phyloP scores from a whole-genome alignment of 2,797 vertebrate species.

The Takifugu ocellatus region DNA sequence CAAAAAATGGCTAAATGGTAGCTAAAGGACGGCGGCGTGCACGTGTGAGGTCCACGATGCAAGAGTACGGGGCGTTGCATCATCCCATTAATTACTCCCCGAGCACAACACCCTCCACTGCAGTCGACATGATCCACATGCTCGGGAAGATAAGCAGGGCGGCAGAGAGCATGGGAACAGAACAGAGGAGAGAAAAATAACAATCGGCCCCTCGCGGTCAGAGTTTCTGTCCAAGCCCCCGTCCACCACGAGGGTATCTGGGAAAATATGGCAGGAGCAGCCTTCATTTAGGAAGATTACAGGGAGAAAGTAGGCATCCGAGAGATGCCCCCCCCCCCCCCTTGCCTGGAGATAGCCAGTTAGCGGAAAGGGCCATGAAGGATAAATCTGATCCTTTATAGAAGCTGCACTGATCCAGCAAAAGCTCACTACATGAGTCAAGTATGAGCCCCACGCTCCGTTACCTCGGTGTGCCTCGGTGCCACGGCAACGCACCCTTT shows the following conservation, averaged over 20 bases:
- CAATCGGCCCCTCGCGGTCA: conserved; percentile 24
- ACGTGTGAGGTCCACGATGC: conserved; percentile 32
- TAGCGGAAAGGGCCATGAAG: conserved; percentile 56
- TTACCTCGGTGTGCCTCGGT: conserved; percentile 36
- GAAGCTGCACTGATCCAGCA: conserved; percentile 70
- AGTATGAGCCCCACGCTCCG: conserved; percentile 50
- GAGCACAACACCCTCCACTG: conserved; percentile 48
- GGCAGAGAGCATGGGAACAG: conserved; percentile 32
- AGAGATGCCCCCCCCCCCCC: conserved; percentile 15
- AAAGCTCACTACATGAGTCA: conserved; percentile 71
- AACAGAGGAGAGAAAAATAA: conserved; percentile 15
- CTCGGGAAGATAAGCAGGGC: conserved; percentile 40
- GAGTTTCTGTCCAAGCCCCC: conserved; percentile 13
- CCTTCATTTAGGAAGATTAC: conserved; percentile 37
- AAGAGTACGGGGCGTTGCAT: conserved; percentile 58
- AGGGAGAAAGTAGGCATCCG: conserved; percentile 27
- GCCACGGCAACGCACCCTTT: conserved; percentile 25
- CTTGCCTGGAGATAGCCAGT: conserved; percentile 39
- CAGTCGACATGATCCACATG: conserved; percentile 59
- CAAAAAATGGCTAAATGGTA: neutral
- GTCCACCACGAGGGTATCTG: conserved; percentile 20
- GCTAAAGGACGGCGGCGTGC: neutral
- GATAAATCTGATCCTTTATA: conserved; percentile 72
- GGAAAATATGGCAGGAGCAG: conserved; percentile 4
- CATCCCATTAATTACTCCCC: conserved; percentile 68